Base-by-base conservation (phyloP, 2,888 invertebrate species). In the Phorcus lineatus region DNA sequence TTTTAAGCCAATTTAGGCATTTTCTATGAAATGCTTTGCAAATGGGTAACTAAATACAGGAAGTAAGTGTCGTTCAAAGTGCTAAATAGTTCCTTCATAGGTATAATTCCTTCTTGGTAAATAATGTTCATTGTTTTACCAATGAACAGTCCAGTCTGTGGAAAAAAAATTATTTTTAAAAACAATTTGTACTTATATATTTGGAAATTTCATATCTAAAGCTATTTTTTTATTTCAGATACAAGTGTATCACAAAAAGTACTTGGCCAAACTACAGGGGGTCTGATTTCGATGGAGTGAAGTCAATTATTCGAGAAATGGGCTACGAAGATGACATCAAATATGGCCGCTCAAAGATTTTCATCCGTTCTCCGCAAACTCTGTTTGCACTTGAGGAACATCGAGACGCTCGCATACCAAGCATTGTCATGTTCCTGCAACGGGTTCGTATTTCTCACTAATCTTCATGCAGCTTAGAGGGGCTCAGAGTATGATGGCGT, bases 261-360 rank as follows among this genome's bases (percentile, higher is more conserved):
- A 99, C 99, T 2, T 99, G 99, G 99, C 99, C 99, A 53, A 98
- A 98, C 94, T 99, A 96, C 94, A 95, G 96, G 81, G 96, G 95
- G 78, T 94, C 94, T 78, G 96, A 96, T 86, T 95, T 95, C 90
- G 97, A 98, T 84, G 98, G 97, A 0, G 97, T 97, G 2, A 95
- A 95, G 91, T 96, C 96, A 83, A 95, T 99, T 83, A 95, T 99
- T 86, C 95, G 96, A 75, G 97, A 97, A 87, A 95, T 96, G 89
- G 95, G 95, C 55, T 95, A 96, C 87, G 93, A 95, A 2, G 94
- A 95, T 53, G 99, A 99, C 91, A 98, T 98, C 24, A 97, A 97
- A 93, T 98, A 96, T 91, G 99, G 99, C 17, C 96, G 97, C 90
- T 98, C 98, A 0, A 99, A 99, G 94, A 95, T 99, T 78, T 99